Percentiles rank a stretch among this genome's conserved stretches.
phyloP scores from a whole-genome alignment of 1,140 invertebrate genomes.

The Papilio machaon region DNA sequence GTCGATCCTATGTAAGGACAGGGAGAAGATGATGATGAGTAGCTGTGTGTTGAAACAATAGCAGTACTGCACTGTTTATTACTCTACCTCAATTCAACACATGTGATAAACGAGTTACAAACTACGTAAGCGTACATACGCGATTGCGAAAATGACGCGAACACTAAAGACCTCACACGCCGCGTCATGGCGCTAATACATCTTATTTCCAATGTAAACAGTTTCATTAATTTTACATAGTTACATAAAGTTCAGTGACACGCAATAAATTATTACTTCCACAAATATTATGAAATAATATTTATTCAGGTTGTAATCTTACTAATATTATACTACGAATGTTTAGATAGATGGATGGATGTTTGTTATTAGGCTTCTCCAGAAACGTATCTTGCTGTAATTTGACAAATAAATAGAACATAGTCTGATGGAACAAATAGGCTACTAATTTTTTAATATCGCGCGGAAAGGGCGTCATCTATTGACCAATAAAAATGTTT shows the following conservation, averaged over 20 bases:
- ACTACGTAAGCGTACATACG: neutral
- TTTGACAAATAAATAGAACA: too few species aligned
- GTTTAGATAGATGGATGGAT: too few species aligned
- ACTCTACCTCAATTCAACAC: neutral
- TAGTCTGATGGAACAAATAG: too few species aligned
- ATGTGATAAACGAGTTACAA: neutral
- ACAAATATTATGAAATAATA: neutral
- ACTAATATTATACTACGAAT: too few species aligned
- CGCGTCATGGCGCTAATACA: neutral
- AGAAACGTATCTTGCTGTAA: too few species aligned
- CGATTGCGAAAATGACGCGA: constrained; percentile 9
- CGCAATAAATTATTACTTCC: neutral
- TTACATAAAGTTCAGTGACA: neutral
- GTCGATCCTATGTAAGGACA: too few species aligned
- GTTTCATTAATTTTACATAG: neutral
- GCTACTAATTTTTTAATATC: too few species aligned
- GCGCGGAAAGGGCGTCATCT: too few species aligned
- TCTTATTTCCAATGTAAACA: constrained; percentile 7
- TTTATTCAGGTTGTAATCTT: neutral
- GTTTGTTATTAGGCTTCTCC: too few species aligned
- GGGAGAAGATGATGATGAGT: too few species aligned
- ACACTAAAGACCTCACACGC: neutral
- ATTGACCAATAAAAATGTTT: neutral
- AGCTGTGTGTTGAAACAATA: too few species aligned
- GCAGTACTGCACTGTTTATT: neutral